Percentiles rank a stretch among this genome's conserved stretches.
Evolutionary conservation across 1,140 invertebrate genomes (phyloP).

Genomic region (Elymnias hypermnestra): DNA sequence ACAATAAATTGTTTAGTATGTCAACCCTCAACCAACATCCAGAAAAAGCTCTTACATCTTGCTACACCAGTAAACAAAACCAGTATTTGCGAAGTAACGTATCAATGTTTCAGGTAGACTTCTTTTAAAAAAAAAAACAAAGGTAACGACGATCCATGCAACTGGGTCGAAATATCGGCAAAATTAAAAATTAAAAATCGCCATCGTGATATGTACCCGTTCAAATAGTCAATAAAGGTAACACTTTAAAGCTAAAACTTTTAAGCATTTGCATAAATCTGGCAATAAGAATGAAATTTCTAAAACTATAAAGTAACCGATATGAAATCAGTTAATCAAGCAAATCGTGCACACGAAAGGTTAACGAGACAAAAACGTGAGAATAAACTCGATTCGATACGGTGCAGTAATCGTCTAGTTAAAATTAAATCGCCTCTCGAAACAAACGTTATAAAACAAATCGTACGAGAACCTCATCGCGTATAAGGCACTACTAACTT

Average conservation of each 20-base stretch:
- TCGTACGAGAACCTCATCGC: conserved; percentile 42
- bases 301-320: conserved; percentile 42
- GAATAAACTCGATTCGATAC: conserved; percentile 53
- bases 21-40: too few species aligned
- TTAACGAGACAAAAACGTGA: conserved; percentile 69
- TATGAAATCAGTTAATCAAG: conserved; percentile 49
- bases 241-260: background rate
- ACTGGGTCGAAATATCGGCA: too few species aligned
- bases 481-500: conserved; percentile 23
- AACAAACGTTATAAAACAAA: conserved; percentile 63
- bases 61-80: too few species aligned
- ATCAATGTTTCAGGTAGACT: too few species aligned
- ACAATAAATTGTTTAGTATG: too few species aligned
- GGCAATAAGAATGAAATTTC: conserved; percentile 30
- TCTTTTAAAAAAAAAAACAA: background rate
- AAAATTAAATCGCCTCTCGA: conserved; percentile 58
- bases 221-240: too few species aligned
- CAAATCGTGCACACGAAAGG: conserved; percentile 49
- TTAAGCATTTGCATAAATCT: conserved; percentile 7
- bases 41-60: too few species aligned
- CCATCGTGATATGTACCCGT: too few species aligned
- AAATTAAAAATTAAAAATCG: too few species aligned
- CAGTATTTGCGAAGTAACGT: too few species aligned
- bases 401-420: conserved; percentile 52
- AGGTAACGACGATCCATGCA: too few species aligned